These are phyloP conservation scores for Neomorphus geoffroyi DNA, from an alignment of 2,797 vertebrate genomes.

Conservation along the genomic window DNA sequence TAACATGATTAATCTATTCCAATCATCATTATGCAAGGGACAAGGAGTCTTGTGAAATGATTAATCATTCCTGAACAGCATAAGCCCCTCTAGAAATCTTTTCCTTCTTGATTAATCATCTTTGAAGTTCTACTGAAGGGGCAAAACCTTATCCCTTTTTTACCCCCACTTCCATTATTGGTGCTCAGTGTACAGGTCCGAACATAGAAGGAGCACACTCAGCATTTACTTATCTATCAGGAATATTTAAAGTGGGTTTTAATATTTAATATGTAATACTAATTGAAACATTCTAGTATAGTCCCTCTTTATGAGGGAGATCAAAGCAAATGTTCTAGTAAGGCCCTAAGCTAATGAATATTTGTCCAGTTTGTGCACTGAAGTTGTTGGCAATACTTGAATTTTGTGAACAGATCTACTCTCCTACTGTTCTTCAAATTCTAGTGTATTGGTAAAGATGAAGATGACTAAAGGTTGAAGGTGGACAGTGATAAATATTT, in stretches of 20 bases:
- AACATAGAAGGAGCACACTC: constrained; percentile 59
- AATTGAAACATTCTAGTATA: constrained; percentile 69
- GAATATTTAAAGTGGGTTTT: constrained; percentile 72
- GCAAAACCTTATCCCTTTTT: constrained; percentile 57
- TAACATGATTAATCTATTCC: constrained; percentile 76
- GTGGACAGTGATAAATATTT: constrained; percentile 9
- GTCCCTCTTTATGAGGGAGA: constrained; percentile 64
- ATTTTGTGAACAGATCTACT: constrained; percentile 47
- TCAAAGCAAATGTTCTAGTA: constrained; percentile 69
- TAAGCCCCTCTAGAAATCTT: constrained; percentile 71
- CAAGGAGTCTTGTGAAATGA: constrained; percentile 68
- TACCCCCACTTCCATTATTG: constrained; percentile 54
- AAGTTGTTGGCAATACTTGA: constrained; percentile 41
- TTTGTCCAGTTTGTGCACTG: constrained; percentile 37
- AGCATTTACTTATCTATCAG: constrained; percentile 72
- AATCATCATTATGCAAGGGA: constrained; percentile 71
- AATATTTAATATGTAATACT: constrained; percentile 74
- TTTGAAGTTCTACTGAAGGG: constrained; percentile 71
- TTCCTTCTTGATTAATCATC: constrained; percentile 75
- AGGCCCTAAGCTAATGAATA: constrained; percentile 68
- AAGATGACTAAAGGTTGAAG: constrained; percentile 17
- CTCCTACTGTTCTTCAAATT: background rate
- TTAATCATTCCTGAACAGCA: constrained; percentile 76
- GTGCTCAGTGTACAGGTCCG: constrained; percentile 54
- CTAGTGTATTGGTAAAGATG: background rate